Percentiles rank a stretch among this genome's conserved stretches.
phyloP scores from a whole-genome alignment of 1,140 invertebrate species.

The Trichoplusia ni region DNA sequence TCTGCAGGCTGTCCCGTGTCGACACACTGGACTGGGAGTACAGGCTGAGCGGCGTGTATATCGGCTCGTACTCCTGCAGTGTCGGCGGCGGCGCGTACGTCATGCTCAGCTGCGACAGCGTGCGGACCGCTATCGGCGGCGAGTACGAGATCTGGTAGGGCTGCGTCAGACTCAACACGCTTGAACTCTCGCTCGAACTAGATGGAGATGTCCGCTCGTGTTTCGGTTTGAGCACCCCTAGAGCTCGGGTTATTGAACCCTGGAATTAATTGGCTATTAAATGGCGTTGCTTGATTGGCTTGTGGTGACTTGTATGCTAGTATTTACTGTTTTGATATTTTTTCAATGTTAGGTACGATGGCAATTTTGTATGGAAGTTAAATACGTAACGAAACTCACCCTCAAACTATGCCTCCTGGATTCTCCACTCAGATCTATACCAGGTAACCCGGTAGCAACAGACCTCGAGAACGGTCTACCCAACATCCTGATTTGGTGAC shows the following conservation, averaged over 20 bases:
- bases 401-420: slow-evolving; percentile 74
- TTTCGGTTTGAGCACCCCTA: slow-evolving; percentile 84
- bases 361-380: too few relatives aligned
- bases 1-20: slow-evolving; percentile 67
- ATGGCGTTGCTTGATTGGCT: neutral
- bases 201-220: slow-evolving; percentile 83
- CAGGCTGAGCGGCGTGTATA: slow-evolving; percentile 74
- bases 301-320: neutral
- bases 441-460: slow-evolving; percentile 73
- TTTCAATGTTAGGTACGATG: too few relatives aligned
- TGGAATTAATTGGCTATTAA: slow-evolving; percentile 70
- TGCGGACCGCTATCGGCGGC: slow-evolving; percentile 71
- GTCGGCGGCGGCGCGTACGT: slow-evolving; percentile 75
- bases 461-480: slow-evolving; percentile 77
- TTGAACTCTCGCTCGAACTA: slow-evolving; percentile 83
- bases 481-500: slow-evolving; percentile 78
- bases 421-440: slow-evolving; percentile 73
- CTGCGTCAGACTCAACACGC: slow-evolving; percentile 71
- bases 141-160: slow-evolving; percentile 72
- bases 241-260: slow-evolving; percentile 89
- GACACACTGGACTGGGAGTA: slow-evolving; percentile 76
- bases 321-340: neutral
- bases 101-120: slow-evolving; percentile 77
- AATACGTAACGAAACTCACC: slow-evolving; percentile 58
- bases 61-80: slow-evolving; percentile 74